Base-by-base conservation (phyloP, 1,140 invertebrate genomes). In the Musca vetustissima region DNA sequence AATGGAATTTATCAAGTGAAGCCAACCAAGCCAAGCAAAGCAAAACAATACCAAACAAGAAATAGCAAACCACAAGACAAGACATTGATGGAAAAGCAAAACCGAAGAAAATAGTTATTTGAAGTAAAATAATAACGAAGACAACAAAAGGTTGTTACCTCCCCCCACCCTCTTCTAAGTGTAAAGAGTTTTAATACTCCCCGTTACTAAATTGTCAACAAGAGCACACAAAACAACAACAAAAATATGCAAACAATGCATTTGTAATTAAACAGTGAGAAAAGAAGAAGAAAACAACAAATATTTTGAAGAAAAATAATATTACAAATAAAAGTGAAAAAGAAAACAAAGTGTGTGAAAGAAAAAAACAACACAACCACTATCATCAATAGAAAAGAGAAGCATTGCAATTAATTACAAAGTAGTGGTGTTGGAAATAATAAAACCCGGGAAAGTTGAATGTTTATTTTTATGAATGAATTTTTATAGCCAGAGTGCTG, bases 1-100 rank as follows among this genome's bases (percentile, higher is more conserved):
- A 69, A 32, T 69, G 67, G 49, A 69, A 69, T 64, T 64, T 47
- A 43, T 43, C 36, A 65, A 24, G 64, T 50, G 22, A 50, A 48
- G 64, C 48, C 9, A 25, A 48, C 43, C 22, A 50, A 48, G 64
- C 48, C 9, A 25, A 48, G 64, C 22, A 43, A 13, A 59, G 25
- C n/a, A 61, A 21, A 32, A 43, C 36, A 36, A 36, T 36, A 61
- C 25, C 25, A 57, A 57, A 13, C 36, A 28, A 57, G 24, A 57
- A 57, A 57, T 48, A 47, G 50, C 32, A 43, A 43, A 52, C 17
- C 17, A 52, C 17, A 52, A 52, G 1, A 7, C n/a, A n/a, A n/a
- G n/a, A 13, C 17, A 52, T 9, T 52, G 49, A 52, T 9, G 9
- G 36, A 61, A 32, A 47, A 59, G 32, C n/a, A 32, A 67, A 36